Evolutionary conservation across 2,888 invertebrate genomes (phyloP), one percentile per base, ranked within the genome.

Genomic region (Adela reaumurella): DNA sequence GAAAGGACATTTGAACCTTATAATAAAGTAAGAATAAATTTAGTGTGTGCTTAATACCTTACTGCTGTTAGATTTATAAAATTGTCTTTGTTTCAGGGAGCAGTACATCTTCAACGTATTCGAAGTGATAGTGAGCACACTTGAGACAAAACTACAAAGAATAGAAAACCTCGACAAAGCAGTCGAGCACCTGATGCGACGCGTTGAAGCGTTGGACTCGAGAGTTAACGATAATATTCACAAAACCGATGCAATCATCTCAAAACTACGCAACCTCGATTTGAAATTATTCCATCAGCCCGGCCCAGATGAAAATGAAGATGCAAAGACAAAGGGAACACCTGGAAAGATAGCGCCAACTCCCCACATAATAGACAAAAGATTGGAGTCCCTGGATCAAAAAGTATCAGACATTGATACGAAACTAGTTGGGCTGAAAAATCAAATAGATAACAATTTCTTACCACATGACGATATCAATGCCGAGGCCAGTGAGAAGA

Each of bases 81-180:
- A 35, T 43, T 56, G 61, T 56, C 56, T 57, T 73, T 77, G 66
- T 85, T 85, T 53, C 87, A 92, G 92, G 71, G 92, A 92, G 70
- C 90, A 92, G 68, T 92, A 92, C 68, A 83, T 93, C 54, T 88
- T 92, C 73, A 90, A 90, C 67, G 90, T 94, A 49, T 93, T 94
- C 73, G 93, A 93, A 71, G 91, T 92, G 49, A 92, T 94, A 57
- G 92, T 93, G 51, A 90, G 92, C 58, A 93, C 92, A 19, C 72
- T 93, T 58, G 93, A 94, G 68, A 90, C 91, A 4, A 93, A 93
- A 74, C 77, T 94, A 14, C 91, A 92, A 65, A 82, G 92, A 57
- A 92, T 94, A 63, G 93, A 93, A 62, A 92, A 92, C 65, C 71
- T 93, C 50, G 93, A 94, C 67, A 89, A 90, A 68, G 92, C 92